Percentiles rank a stretch among this genome's conserved stretches.
These are phyloP conservation scores for Saccostrea glomerata DNA, from an alignment of 1,140 invertebrate genomes.

Conservation along the genomic window DNA sequence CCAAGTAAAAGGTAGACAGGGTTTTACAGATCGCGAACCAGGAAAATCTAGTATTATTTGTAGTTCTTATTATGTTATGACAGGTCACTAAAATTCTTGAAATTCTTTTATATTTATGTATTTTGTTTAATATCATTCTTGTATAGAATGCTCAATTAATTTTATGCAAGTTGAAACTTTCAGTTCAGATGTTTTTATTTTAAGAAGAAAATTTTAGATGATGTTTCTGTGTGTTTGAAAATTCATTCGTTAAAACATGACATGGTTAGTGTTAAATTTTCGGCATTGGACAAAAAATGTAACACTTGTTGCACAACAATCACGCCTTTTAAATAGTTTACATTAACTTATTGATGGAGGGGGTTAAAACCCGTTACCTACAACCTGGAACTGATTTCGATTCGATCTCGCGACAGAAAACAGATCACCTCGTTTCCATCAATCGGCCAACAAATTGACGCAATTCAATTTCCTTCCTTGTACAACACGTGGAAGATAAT, in stretches of 20 bases:
- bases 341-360: neutral
- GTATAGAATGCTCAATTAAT: neutral
- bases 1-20: neutral
- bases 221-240: neutral
- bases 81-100: neutral
- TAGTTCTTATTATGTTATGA: neutral
- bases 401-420: neutral
- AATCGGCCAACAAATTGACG: conserved; percentile 28
- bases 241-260: neutral
- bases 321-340: neutral
- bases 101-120: neutral
- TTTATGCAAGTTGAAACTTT: neutral
- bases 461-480: neutral
- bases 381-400: neutral
- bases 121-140: neutral
- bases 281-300: too few species aligned
- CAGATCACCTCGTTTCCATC: neutral
- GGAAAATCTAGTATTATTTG: neutral
- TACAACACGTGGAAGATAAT: neutral
- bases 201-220: neutral
- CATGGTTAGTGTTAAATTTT: neutral
- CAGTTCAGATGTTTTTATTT: neutral
- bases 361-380: neutral
- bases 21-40: neutral
- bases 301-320: neutral